Evolutionary conservation across 2,888 invertebrate species (phyloP), one percentile per base, ranked within the genome.

Genomic region (Aricia artaxerxes): DNA sequence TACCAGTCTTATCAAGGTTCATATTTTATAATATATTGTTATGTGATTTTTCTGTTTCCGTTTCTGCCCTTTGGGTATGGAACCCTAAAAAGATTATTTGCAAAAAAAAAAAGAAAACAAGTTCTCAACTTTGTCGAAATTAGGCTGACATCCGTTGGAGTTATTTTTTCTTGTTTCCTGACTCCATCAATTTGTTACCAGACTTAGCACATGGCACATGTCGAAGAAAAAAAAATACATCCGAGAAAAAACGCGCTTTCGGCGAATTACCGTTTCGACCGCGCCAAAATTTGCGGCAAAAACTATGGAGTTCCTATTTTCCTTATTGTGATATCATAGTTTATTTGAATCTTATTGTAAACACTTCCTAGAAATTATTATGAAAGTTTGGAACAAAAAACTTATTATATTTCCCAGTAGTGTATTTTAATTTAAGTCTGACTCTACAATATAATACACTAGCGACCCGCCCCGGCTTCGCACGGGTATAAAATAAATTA

Each of bases 61-160:
- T 53, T 53, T 53, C 16, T 57, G 13, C 57, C 4, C 4, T 57
- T 16, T 53, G 13, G 13, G 13, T 16, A 53, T 13, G 13, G 53
- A 53, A 31, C 9, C 24, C 9, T 64, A 31, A 31, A 64, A 64
- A 64, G 11, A 4, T 31, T 31, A 3, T 11, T 24, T 7, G 9
- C 64, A 31, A 64, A 24, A 64, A 64, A 64, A 64, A 64, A 64
- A 64, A n/a, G 24, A 7, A 88, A 88, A 88, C 88, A 90, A 89
- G 82, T 69, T 69, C 64, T 11, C 64, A 35, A 13, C 11, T 38
- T 35, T 69, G 69, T 69, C 35, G 69, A 35, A 69, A 69, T 69
- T 69, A 69, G 35, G 35, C 69, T 35, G 35, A 38, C 69, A 69
- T 69, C 35, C 35, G 35, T 69, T 69, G 35, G 3, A 31, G 64